Conservation (phyloP, 2,888 invertebrate species). For the Aphodius granarius region DNA sequence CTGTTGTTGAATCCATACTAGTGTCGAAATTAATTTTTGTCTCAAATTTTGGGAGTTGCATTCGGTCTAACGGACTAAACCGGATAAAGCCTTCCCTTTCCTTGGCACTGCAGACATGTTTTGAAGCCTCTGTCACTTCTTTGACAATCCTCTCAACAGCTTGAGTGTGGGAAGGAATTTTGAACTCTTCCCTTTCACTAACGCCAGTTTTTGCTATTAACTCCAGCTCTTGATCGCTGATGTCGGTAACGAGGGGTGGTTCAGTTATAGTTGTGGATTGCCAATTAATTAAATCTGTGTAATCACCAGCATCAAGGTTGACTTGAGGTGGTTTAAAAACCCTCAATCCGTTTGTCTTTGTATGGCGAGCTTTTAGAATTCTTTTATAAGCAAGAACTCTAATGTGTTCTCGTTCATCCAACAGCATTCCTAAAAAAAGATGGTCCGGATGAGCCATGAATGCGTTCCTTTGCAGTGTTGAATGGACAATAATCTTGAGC, state of each 20-base stretch:
- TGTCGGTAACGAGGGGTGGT: background rate
- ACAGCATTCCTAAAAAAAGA: conserved; percentile 36
- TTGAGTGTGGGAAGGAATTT: too few relatives aligned
- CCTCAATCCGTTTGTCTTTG: background rate
- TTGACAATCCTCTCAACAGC: too few relatives aligned
- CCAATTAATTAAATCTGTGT: conserved; percentile 5
- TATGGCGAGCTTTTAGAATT: conserved; percentile 33
- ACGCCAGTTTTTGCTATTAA: too few relatives aligned
- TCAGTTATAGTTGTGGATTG: background rate
- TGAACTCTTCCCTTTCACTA: too few relatives aligned
- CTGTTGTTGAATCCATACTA: too few relatives aligned
- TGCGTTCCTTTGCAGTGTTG: conserved; percentile 33
- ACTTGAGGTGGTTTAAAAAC: conserved; percentile 6
- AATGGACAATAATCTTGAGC: conserved; percentile 22
- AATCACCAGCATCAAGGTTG: conserved; percentile 17
- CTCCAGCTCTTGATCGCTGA: background rate
- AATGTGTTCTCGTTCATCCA: conserved; percentile 32
- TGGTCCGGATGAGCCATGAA: conserved; percentile 39
- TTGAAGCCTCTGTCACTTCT: too few relatives aligned
- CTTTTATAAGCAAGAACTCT: conserved; percentile 34
- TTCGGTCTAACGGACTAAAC: background rate
- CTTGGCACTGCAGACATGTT: conserved; percentile 15
- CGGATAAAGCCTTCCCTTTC: conserved; percentile 19
- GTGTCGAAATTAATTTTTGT: too few relatives aligned
- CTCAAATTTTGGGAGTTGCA: too few relatives aligned